Evolutionary conservation across 2,113 vertebrate species (phyloP).

Genomic region (Polyodon spathula): DNA sequence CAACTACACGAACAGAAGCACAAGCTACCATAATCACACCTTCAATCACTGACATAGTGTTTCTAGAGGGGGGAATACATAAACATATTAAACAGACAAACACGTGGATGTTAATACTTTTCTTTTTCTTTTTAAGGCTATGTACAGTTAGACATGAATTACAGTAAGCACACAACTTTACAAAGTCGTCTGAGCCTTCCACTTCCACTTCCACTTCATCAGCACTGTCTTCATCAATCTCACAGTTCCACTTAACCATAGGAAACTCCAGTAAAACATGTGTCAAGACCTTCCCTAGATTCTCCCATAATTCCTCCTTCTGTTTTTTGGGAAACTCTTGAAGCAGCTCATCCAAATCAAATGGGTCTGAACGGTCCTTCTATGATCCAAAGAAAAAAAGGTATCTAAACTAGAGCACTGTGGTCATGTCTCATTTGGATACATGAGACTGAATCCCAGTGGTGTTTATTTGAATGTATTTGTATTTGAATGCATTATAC

Average conservation of each 20-base stretch:
- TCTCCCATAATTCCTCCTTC: conserved; percentile 69
- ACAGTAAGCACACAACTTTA: background rate
- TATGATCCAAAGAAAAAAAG: conserved; percentile 26
- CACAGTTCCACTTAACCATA: conserved; percentile 59
- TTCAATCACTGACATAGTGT: conserved; percentile 59
- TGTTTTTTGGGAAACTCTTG: conserved; percentile 76
- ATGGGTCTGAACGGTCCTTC: conserved; percentile 64
- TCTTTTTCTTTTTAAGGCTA: no score
- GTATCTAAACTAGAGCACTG: no score
- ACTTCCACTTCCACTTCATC: conserved; percentile 57
- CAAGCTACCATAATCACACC: conserved; percentile 62
- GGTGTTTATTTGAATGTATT: no score
- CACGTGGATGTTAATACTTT: background rate
- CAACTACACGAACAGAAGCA: conserved; percentile 62
- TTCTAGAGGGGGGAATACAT: conserved; percentile 44
- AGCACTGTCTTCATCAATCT: conserved; percentile 19
- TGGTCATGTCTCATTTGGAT: no score
- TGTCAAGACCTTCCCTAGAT: conserved; percentile 53
- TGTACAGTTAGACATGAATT: background rate
- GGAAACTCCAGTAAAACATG: conserved; percentile 60
- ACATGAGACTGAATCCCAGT: no score
- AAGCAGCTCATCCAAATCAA: conserved; percentile 74
- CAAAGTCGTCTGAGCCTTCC: no score
- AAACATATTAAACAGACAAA: no score
- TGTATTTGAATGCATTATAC: no score